These are phyloP conservation scores for Orientallactaga sibirica DNA, from an alignment of 2,797 vertebrate species.

Conservation along the genomic window DNA sequence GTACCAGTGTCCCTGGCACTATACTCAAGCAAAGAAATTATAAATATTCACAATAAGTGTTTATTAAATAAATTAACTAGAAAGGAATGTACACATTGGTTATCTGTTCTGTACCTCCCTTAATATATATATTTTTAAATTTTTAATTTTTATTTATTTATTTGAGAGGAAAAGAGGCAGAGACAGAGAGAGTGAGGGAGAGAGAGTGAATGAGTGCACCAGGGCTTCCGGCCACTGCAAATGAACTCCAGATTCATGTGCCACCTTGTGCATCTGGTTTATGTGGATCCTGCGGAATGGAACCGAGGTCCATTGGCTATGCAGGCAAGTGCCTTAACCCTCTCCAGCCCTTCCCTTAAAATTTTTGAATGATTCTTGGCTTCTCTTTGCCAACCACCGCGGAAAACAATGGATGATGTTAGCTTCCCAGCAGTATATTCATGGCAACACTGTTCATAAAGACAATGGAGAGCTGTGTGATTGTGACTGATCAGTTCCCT, in stretches of 20 bases:
- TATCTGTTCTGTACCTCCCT: background rate
- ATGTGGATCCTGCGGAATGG: no score
- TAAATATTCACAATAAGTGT: background rate
- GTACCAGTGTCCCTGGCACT: background rate
- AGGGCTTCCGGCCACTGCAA: no score
- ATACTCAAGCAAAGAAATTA: background rate
- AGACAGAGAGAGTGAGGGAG: no score
- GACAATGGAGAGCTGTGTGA: constrained; percentile 16
- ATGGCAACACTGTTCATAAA: background rate
- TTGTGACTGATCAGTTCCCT: background rate
- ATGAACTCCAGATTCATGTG: no score
- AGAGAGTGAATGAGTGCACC: no score
- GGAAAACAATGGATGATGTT: background rate
- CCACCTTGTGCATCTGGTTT: no score
- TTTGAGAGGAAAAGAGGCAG: no score
- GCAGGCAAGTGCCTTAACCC: no score
- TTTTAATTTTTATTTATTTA: no score
- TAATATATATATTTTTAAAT: background rate
- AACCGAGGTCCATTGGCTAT: no score
- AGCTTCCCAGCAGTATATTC: background rate
- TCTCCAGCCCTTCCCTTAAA: background rate
- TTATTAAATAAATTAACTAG: background rate
- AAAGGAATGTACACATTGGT: constrained; percentile 8
- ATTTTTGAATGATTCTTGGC: background rate
- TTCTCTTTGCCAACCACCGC: background rate